Base-by-base conservation (phyloP, 2,888 invertebrate species). In the Eueremaeus valkanovi region DNA sequence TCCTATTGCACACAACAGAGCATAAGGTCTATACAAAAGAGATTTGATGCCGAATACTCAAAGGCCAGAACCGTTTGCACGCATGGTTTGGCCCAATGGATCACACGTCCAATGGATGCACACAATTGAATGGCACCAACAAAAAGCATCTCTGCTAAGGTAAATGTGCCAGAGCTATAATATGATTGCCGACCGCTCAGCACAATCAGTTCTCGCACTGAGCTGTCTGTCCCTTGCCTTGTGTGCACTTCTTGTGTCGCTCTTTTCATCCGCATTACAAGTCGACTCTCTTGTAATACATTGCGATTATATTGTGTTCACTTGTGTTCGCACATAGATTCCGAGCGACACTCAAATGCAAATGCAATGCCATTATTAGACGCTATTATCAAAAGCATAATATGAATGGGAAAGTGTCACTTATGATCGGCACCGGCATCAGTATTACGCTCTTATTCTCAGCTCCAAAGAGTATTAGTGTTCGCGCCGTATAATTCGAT, bases 221-320 rank as follows among this genome's bases (percentile, higher is more conserved):
- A n/a, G n/a, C n/a, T n/a, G n/a, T 66, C 40, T 66, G 29, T 58
- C 29, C 58, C 13, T 29, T 58, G 58, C 31, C 9, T 27, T 58
- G 58, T 18, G 49, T n/a, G 18, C n/a, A n/a, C n/a, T 18, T 45
- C 16, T 66, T 40, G 66, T 66, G 66, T 66, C 66, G 66, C 66
- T 66, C 40, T 66, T 66, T 40, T 58, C 58, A 58, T 40, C 66
- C 66, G 66, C 36, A 66, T 66, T 66, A 66, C 66, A 66, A 66
- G 36, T 66, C 66, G 66, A 66, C 66, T 66, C 66, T 66, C 66
- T 66, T 66, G 66, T 66, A 66, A 66, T 66, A 66, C 58, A n/a
- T n/a, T n/a, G 24, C 58, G 31, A 29, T 29, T 58, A 29, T 16
- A 29, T 58, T 29, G 58, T 58, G 29, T 29, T 58, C 11, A 18